Conservation (phyloP, 1,140 invertebrate genomes). For the Phenacoccus solenopsis region DNA sequence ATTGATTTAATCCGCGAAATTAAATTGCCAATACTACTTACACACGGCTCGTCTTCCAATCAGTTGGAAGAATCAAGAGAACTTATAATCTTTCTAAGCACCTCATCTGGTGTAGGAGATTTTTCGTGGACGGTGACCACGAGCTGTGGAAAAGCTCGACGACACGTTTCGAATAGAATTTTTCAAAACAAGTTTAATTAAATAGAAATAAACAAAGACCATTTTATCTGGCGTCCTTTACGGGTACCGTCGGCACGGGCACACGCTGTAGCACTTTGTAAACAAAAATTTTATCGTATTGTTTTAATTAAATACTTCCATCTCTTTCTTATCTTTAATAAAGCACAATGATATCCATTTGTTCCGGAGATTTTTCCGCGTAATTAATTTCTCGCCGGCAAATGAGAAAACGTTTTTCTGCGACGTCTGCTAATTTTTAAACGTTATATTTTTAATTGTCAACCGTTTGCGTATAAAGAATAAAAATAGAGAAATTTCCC, state of each 20-base stretch:
- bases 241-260: neutral
- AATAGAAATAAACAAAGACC: neutral
- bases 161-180: neutral
- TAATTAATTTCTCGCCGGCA: constrained; percentile 3
- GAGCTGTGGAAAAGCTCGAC: neutral
- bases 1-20: neutral
- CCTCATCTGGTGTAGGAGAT: no score
- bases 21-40: neutral
- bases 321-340: constrained; percentile 11
- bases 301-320: constrained; percentile 6
- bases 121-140: no score
- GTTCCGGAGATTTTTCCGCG: constrained; percentile 5
- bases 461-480: neutral
- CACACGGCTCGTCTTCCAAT: no score
- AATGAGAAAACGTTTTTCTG: constrained; percentile 1
- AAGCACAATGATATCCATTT: constrained; percentile 14
- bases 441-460: neutral
- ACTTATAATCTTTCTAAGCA: no score
- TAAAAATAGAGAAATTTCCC: no score
- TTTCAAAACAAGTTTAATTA: neutral
- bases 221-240: neutral
- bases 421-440: constrained; percentile 1
- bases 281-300: constrained; percentile 1
- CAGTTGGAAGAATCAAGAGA: no score
- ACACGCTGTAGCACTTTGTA: neutral